Evolutionary conservation across 2,888 invertebrate genomes (phyloP).

Genomic region (Phalera bucephala): DNA sequence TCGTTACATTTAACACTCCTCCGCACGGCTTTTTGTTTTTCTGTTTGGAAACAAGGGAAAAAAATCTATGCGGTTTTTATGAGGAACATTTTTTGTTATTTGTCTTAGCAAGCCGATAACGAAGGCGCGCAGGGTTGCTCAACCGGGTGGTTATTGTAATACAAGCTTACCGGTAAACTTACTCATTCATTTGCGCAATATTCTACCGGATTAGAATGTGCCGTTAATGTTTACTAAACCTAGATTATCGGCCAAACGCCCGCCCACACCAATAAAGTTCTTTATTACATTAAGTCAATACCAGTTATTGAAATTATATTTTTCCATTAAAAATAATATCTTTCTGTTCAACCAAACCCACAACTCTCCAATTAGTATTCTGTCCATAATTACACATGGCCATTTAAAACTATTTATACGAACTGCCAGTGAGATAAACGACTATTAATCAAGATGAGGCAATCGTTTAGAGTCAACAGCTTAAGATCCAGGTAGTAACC

Average conservation of each 20-base stretch:
- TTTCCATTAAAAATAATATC: background rate
- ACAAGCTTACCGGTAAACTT: background rate
- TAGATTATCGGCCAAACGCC: background rate
- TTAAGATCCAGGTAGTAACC: slow-evolving; percentile 42
- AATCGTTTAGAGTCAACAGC: slow-evolving; percentile 12
- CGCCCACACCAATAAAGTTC: background rate
- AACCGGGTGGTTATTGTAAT: slow-evolving; percentile 11
- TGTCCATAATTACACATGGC: slow-evolving; percentile 16
- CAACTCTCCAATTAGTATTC: slow-evolving; percentile 8
- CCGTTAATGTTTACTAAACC: slow-evolving; percentile 1
- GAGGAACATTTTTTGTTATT: slow-evolving; percentile 65
- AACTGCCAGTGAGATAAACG: slow-evolving; percentile 7
- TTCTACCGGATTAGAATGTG: slow-evolving; percentile 1
- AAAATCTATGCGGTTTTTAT: slow-evolving; percentile 60
- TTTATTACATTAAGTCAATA: background rate
- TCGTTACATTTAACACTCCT: slow-evolving; percentile 65
- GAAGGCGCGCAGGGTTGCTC: slow-evolving; percentile 28
- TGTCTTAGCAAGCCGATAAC: slow-evolving; percentile 65
- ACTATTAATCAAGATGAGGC: slow-evolving; percentile 13
- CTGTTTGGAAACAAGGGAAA: slow-evolving; percentile 64
- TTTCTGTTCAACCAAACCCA: background rate
- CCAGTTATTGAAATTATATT: background rate
- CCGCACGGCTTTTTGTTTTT: slow-evolving; percentile 47
- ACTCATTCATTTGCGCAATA: slow-evolving; percentile 4
- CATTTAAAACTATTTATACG: slow-evolving; percentile 12